Conservation (phyloP, 2,797 vertebrate genomes). For the Vipera ursinii region DNA sequence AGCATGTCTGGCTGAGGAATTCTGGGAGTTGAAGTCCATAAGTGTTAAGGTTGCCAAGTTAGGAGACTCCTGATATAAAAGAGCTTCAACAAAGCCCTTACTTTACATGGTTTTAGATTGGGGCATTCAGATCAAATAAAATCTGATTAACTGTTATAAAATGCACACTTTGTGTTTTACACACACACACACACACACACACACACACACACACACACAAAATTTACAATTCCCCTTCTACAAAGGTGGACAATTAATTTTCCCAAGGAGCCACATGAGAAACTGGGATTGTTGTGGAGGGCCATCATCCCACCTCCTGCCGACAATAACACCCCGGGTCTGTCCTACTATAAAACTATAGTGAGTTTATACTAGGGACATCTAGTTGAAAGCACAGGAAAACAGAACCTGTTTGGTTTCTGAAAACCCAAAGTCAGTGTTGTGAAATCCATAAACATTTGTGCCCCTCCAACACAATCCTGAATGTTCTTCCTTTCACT, state of each 20-base stretch:
- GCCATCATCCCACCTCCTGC: not conserved
- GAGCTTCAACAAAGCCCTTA: not conserved
- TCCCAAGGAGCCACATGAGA: not conserved
- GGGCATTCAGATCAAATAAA: not conserved
- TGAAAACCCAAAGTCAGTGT: not conserved
- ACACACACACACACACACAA: not conserved
- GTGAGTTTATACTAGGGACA: not conserved
- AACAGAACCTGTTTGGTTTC: not conserved
- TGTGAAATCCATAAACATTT: not conserved
- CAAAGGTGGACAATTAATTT: not conserved
- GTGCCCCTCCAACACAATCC: not conserved
- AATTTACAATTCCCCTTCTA: not conserved
- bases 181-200: not conserved
- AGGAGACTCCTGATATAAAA: not conserved
- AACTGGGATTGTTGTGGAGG: not conserved
- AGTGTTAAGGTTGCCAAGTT: not conserved
- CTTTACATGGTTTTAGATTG: not conserved
- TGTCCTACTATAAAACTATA: not conserved
- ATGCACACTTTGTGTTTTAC: not conserved
- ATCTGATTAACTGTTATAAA: not conserved
- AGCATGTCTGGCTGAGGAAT: not conserved
- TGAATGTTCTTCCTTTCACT: not conserved
- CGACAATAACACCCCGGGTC: not conserved
- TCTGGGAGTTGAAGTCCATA: not conserved
- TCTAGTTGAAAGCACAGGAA: not conserved